phyloP scores from a whole-genome alignment of 2,888 invertebrate species.

The Pilophorus perplexus region DNA sequence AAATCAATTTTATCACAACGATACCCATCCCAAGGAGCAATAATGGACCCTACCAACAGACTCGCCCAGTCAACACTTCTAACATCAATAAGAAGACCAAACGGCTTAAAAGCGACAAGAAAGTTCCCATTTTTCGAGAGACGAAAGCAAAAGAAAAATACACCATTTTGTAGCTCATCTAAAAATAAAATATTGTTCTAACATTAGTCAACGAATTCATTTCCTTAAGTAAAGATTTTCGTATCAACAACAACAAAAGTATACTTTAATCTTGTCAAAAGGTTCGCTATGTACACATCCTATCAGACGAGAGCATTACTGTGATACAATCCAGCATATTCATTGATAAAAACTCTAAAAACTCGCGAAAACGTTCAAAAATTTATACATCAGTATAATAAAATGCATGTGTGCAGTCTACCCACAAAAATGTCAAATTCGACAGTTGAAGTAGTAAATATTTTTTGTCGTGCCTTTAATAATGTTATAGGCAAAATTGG shows the following conservation, averaged over 20 bases:
- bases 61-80: too few species aligned
- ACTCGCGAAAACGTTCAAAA: not conserved
- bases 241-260: slow-evolving; percentile 5
- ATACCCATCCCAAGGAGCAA: too few species aligned
- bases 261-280: too few species aligned
- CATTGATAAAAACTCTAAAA: not conserved
- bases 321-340: not conserved
- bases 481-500: too few species aligned
- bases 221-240: not conserved
- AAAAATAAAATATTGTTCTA: not conserved
- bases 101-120: too few species aligned
- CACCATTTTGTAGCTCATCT: too few species aligned
- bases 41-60: too few species aligned
- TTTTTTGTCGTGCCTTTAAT: too few species aligned
- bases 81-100: too few species aligned
- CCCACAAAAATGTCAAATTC: not conserved
- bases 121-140: too few species aligned
- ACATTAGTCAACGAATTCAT: not conserved
- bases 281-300: not conserved
- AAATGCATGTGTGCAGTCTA: slow-evolving; percentile 12
- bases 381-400: slow-evolving; percentile 1
- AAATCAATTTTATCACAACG: too few species aligned
- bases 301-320: not conserved
- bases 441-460: not conserved
- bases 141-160: too few species aligned